Evolutionary conservation across 1,140 invertebrate species (phyloP), one percentile per base, ranked within the genome.

Genomic region (Brachionus koreanus): DNA sequence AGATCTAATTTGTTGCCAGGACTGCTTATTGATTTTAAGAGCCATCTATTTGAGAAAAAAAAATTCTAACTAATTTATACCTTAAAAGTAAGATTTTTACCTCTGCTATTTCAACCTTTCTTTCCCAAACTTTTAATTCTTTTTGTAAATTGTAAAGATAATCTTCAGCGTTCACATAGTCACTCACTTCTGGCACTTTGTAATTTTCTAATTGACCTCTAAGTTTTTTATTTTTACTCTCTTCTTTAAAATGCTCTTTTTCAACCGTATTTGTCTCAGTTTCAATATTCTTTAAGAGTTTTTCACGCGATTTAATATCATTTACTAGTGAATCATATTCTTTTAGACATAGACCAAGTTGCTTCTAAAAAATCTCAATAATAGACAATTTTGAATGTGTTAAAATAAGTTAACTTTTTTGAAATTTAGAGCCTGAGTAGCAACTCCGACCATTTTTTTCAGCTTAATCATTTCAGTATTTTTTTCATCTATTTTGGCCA

Each of bases 61-160:
- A 52, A 82, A 46, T 1, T 6, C 2, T 57, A 74, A 65, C 39
- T n/a, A n/a, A n/a, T 19, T 35, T 12, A 43, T 81, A 46, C 13
- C 81, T n/a, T 3, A 65, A 16, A 12, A 13, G 19, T 25, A 43
- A 74, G 37, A 23, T 12, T 65, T 43, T 83, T 86, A 88, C 88
- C 82, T 88, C 86, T 16, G 87, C 87, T 83, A 89, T 89, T 83
- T 88, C 88, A 13, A 89, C 87, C 85, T 89, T 89, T 79, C 88
- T 85, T 79, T 88, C 87, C 88, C 88, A 89, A 83, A 85, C 87
- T 83, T 87, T 87, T 5, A 88, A 85, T 83, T 88, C 87, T 84
- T 87, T 88, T 82, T 87, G 84, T 1, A 88, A 69, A 83, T 88
- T 87, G 83, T 88, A 88, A 19, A 88, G 81, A 74, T 87, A 85